Conservation (phyloP, 2,113 vertebrate genomes). For the Saccopteryx leptura region DNA sequence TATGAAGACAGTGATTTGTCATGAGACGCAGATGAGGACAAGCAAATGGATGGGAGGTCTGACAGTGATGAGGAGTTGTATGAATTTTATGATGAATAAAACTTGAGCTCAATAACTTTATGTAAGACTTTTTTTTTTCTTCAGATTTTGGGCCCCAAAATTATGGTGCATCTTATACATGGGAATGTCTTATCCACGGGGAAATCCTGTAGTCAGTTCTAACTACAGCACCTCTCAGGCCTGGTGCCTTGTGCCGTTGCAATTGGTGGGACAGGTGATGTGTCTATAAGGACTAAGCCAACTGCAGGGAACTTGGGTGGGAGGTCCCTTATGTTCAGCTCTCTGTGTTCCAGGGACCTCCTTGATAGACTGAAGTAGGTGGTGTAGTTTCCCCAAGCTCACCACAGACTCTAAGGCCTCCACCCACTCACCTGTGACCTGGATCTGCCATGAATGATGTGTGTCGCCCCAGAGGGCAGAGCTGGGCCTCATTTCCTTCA, state of each 20-base stretch:
- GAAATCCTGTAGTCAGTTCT: neutral
- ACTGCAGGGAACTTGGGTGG: neutral
- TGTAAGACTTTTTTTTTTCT: too few species aligned
- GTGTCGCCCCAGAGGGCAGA: neutral
- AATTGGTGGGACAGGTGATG: neutral
- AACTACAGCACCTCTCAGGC: neutral
- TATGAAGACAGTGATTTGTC: too few species aligned
- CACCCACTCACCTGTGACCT: neutral
- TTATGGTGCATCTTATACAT: too few species aligned
- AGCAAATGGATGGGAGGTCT: too few species aligned
- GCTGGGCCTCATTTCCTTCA: neutral
- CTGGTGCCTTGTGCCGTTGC: neutral
- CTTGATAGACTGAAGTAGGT: neutral
- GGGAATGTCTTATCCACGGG: too few species aligned
- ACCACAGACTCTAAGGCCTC: neutral
- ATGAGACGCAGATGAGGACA: too few species aligned
- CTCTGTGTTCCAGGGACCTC: too few species aligned
- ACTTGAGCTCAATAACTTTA: too few species aligned
- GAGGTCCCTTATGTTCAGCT: neutral
- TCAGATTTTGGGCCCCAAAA: too few species aligned
- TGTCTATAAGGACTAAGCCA: neutral
- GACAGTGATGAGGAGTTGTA: too few species aligned
- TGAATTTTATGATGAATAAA: too few species aligned
- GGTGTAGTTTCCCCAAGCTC: neutral
- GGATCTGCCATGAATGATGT: conserved; percentile 2